These are phyloP conservation scores for Takifugu bimaculatus DNA, from an alignment of 2,113 vertebrate genomes.

Conservation along the genomic window DNA sequence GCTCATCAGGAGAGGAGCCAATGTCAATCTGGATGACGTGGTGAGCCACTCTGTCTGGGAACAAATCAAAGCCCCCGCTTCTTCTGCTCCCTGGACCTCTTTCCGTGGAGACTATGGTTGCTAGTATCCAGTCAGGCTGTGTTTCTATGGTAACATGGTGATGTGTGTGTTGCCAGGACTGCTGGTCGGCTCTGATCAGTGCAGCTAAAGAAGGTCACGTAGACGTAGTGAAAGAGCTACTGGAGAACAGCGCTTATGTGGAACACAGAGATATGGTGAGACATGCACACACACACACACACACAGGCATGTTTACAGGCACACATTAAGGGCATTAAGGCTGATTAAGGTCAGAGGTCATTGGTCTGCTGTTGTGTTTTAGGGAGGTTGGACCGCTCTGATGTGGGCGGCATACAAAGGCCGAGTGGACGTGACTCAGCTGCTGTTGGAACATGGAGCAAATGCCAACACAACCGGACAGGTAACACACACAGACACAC, in stretches of 20 bases:
- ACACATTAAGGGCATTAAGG: not conserved
- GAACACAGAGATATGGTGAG: conserved; percentile 96
- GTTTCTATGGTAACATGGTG: conserved; percentile 51
- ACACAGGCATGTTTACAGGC: not conserved
- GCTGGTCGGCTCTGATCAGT: conserved; percentile 95
- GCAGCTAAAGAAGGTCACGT: conserved; percentile 91
- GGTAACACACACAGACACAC: conserved; percentile 65
- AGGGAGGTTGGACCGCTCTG: conserved; percentile 98
- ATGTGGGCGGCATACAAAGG: conserved; percentile 97
- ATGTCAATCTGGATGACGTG: conserved; percentile 94
- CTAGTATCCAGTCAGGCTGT: conserved; percentile 19
- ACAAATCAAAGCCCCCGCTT: not conserved
- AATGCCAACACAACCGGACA: conserved; percentile 95
- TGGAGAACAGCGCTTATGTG: conserved; percentile 82
- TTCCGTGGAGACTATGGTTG: conserved; percentile 10
- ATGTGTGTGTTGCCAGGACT: conserved; percentile 78
- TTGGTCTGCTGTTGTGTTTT: conserved; percentile 5
- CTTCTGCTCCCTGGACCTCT: not conserved
- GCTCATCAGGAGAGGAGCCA: conserved; percentile 89
- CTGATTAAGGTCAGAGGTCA: not conserved
- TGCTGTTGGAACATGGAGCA: conserved; percentile 87
- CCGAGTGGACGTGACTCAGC: conserved; percentile 77
- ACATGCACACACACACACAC: not conserved
- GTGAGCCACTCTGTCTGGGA: conserved; percentile 62
- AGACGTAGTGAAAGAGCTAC: conserved; percentile 86